Base-by-base conservation (phyloP, 2,888 invertebrate species). In the Anoncus sp. region DNA sequence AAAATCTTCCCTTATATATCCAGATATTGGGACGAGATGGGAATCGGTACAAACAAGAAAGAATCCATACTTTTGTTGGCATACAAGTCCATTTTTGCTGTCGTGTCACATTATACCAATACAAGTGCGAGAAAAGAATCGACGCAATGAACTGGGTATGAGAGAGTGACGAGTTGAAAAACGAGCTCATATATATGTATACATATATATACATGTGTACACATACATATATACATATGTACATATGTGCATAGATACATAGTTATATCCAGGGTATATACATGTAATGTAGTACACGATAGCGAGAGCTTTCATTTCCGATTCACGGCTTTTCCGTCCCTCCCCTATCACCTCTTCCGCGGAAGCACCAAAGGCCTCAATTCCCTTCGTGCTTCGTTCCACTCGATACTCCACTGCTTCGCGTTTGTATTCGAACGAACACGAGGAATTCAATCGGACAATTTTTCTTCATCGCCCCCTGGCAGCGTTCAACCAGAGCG, bases 381-480 rank as follows among this genome's bases (percentile, higher is more conserved):
- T 60, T 51, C 40, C 60, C 40, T 51, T 40, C 70, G 38, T 14
- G 59, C 31, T 60, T 60, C 60, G 51, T 45, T 45, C 35, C n/a
- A 66, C 62, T 43, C 45, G n/a, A 47, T 53, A 55, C 51, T 51
- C 57, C 49, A 55, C 62, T 49, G 62, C 24, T 53, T 55, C 38
- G 35, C 27, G 24, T 59, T 63, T 59, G 47, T 18, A 57, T 72
- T 55, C 12, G 43, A 22, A 77, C 66, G 70, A 75, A 70, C 55
- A 59, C 35, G 55, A 59, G 45, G 18, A 67, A 81, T 77, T 78
- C 77, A 83, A 81, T 84, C 79, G 76, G 66, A 69, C 69, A 74
- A 60, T 65, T 71, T 69, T 81, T 81, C 79, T 77, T 75, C 70
- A 35, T 76, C 57, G 55, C 75, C 63, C 18, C 45, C 3, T 16